These are phyloP conservation scores for Leucania comma DNA, from an alignment of 2,888 invertebrate genomes.

Conservation along the genomic window DNA sequence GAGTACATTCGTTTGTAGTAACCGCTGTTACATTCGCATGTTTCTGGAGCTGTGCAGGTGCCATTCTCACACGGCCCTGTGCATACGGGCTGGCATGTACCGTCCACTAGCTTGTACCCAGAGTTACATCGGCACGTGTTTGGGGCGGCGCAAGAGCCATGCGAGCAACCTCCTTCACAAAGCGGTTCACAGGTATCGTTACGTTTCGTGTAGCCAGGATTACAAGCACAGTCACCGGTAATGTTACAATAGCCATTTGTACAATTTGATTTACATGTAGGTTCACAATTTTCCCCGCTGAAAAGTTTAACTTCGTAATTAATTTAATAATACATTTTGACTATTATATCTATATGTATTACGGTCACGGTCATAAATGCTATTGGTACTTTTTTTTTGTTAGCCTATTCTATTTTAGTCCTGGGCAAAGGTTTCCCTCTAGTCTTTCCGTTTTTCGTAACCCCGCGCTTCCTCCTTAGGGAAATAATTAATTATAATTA, in stretches of 20 bases:
- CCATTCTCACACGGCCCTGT: slow-evolving; percentile 38
- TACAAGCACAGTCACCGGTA: slow-evolving; percentile 56
- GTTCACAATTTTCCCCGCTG: slow-evolving; percentile 58
- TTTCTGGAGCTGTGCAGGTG: slow-evolving; percentile 38
- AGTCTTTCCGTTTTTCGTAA: too few relatives aligned
- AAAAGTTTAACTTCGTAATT: not conserved
- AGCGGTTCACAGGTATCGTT: slow-evolving; percentile 33
- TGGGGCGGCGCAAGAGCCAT: slow-evolving; percentile 68
- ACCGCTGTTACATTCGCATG: slow-evolving; percentile 29
- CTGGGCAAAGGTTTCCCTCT: too few relatives aligned
- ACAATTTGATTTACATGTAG: slow-evolving; percentile 71
- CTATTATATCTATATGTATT: not conserved
- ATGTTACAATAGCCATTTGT: slow-evolving; percentile 65
- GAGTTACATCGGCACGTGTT: slow-evolving; percentile 52
- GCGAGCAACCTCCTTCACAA: slow-evolving; percentile 57
- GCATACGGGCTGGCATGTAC: slow-evolving; percentile 51
- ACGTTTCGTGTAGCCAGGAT: slow-evolving; percentile 30
- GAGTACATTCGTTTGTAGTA: slow-evolving; percentile 19
- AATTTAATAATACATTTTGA: not conserved
- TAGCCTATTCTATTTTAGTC: too few relatives aligned
- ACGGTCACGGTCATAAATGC: not conserved
- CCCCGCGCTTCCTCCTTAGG: too few relatives aligned
- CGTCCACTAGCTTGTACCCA: slow-evolving; percentile 19
- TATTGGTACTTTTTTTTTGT: not conserved
- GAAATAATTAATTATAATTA: too few relatives aligned